Percentiles rank a stretch among this genome's conserved stretches.
phyloP scores from a whole-genome alignment of 2,888 invertebrate species.

The Leuctra nigra region DNA sequence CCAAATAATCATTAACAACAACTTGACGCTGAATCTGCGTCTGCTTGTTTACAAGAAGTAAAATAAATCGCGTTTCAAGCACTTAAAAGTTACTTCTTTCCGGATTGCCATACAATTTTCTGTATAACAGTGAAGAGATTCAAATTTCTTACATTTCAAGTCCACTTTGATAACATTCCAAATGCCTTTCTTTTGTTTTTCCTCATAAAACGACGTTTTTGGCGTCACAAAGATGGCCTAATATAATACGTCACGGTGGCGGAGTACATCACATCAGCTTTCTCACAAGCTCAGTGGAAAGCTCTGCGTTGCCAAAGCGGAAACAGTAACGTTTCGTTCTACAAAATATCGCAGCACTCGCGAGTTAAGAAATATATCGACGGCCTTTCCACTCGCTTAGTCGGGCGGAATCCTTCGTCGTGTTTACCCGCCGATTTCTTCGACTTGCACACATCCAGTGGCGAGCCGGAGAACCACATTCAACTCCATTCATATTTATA shows the following conservation, averaged over 20 bases:
- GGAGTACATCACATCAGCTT: not conserved
- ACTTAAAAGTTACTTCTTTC: too few species aligned
- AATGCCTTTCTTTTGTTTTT: not conserved
- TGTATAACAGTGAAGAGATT: too few species aligned
- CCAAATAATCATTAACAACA: too few species aligned
- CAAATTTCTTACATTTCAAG: too few species aligned
- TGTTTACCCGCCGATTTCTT: not conserved
- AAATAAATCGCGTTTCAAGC: too few species aligned
- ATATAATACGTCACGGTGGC: slow-evolving; percentile 11
- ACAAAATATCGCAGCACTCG: slow-evolving; percentile 14
- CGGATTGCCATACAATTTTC: too few species aligned
- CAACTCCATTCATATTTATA: too few species aligned
- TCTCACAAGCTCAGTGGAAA: slow-evolving; percentile 2
- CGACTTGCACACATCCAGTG: too few species aligned
- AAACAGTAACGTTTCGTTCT: slow-evolving; percentile 9
- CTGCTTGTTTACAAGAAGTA: too few species aligned
- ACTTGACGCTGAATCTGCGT: too few species aligned
- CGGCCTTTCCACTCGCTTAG: slow-evolving; percentile 21
- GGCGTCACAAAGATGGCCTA: slow-evolving; percentile 4
- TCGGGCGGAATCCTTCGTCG: slow-evolving; percentile 1
- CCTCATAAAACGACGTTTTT: not conserved
- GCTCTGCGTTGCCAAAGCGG: slow-evolving; percentile 6
- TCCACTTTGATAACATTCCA: too few species aligned
- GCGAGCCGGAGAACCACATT: too few species aligned
- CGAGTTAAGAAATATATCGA: slow-evolving; percentile 14